A percentile compares a stretch with the other conserved stretches of the same genome.
These are phyloP conservation scores for Pelochelys cantorii DNA, from an alignment of 2,797 vertebrate genomes.

Conservation along the genomic window DNA sequence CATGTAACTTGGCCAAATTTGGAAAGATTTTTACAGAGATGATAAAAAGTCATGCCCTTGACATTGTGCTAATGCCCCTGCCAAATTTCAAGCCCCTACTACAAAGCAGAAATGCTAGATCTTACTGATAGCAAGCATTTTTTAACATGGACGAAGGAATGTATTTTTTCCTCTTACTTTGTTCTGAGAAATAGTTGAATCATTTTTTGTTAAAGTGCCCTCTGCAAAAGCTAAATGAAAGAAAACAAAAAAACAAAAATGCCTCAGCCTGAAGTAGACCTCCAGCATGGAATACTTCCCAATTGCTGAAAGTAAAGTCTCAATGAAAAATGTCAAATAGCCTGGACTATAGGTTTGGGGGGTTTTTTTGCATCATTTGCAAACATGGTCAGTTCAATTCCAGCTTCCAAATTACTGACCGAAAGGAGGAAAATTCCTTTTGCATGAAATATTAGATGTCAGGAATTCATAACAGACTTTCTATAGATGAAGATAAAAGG, in stretches of 20 bases:
- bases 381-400: background rate
- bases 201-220: background rate
- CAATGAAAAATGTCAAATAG: background rate
- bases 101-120: background rate
- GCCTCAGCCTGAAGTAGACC: background rate
- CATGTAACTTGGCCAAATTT: background rate
- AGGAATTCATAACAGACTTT: background rate
- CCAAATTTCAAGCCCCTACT: background rate
- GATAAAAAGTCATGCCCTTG: background rate
- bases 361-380: background rate
- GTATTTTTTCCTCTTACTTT: background rate
- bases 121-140: background rate
- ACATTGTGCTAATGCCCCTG: too few relatives aligned
- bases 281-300: background rate
- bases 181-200: background rate
- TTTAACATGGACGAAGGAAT: background rate
- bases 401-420: background rate
- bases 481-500: too few relatives aligned
- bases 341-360: background rate
- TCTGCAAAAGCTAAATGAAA: background rate
- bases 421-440: background rate
- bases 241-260: too few relatives aligned
- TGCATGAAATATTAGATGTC: background rate
- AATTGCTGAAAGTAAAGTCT: background rate
- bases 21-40: background rate